Evolutionary conservation across 1,140 invertebrate genomes (phyloP), one percentile per base, ranked within the genome.

Genomic region (Anastatus disparis): DNA sequence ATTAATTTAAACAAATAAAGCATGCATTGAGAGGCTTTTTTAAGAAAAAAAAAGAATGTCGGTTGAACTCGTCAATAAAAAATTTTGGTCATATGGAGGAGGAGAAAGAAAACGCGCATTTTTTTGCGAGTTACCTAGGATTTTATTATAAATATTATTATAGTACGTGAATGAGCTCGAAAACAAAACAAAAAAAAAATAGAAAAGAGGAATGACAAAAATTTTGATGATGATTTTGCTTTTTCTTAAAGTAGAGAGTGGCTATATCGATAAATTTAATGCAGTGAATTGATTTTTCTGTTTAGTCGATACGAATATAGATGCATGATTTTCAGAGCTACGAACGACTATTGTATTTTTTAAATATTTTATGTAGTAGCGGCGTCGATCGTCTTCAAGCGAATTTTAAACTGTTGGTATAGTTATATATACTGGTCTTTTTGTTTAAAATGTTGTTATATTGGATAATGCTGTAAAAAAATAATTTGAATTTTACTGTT

Each of bases 1-100:
- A 56, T 38, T 46, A 35, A 46, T 31, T 22, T 10, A 8, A 56
- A 70, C 79, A 80, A 78, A 79, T 81, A 79, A 77, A 79, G 76
- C 67, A 78, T 66, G 64, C 69, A 66, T 68, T 59, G 67, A 78
- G 66, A 76, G 59, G 68, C 74, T 75, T n/a, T n/a, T n/a, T n/a
- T n/a, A n/a, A n/a, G n/a, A n/a, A n/a, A n/a, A n/a, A n/a, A n/a
- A 73, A 73, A 48, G 62, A 38, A 50, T n/a, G 48, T 44, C 29
- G 13, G 55, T 52, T 53, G 56, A 59, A n/a, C n/a, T n/a, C n/a
- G n/a, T n/a, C n/a, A n/a, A n/a, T n/a, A n/a, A n/a, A n/a, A n/a
- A n/a, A n/a, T n/a, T n/a, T n/a, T n/a, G n/a, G n/a, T n/a, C n/a
- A n/a, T n/a, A n/a, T 17, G 24, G 1, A 58, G 2, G 42, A 9